phyloP scores from a whole-genome alignment of 2,888 invertebrate genomes.

The Sylvicola cinctus region DNA sequence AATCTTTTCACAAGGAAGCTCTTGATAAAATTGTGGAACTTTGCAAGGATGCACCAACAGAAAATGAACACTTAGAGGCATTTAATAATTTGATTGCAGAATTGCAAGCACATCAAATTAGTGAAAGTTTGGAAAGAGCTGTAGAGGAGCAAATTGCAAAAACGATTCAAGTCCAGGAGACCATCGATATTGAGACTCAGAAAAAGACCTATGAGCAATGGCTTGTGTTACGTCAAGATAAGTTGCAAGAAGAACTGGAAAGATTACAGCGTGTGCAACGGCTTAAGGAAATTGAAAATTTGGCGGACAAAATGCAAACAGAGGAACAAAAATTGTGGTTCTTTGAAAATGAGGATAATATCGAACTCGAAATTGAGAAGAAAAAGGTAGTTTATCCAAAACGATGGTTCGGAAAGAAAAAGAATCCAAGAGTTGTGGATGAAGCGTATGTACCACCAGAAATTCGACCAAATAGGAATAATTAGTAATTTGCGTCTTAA shows the following conservation, averaged over 20 bases:
- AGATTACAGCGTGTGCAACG: conserved; percentile 28
- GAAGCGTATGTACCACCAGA: conserved; percentile 54
- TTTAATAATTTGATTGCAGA: conserved; percentile 19
- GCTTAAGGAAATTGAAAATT: conserved; percentile 31
- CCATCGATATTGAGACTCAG: conserved; percentile 23
- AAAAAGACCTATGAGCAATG: too few relatives aligned
- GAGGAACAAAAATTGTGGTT: conserved; percentile 52
- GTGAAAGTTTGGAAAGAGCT: conserved; percentile 12
- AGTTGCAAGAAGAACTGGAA: conserved; percentile 35
- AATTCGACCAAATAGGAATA: conserved; percentile 17
- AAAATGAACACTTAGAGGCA: conserved; percentile 18
- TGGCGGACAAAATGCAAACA: conserved; percentile 25
- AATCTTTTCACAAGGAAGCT: conserved; percentile 13
- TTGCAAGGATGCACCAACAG: too few relatives aligned
- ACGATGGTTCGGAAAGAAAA: conserved; percentile 28
- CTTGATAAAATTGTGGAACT: conserved; percentile 16
- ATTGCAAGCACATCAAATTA: conserved; percentile 14
- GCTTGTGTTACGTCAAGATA: conserved; percentile 32
- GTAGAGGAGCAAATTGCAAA: conserved; percentile 15
- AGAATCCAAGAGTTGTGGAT: conserved; percentile 27
- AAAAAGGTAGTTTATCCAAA: conserved; percentile 28
- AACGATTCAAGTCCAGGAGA: conserved; percentile 17
- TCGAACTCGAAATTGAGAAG: conserved; percentile 47
- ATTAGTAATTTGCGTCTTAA: neutral
- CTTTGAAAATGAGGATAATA: conserved; percentile 60